Evolutionary conservation across 2,113 vertebrate species (phyloP).

Genomic region (Podarcis raffonei): DNA sequence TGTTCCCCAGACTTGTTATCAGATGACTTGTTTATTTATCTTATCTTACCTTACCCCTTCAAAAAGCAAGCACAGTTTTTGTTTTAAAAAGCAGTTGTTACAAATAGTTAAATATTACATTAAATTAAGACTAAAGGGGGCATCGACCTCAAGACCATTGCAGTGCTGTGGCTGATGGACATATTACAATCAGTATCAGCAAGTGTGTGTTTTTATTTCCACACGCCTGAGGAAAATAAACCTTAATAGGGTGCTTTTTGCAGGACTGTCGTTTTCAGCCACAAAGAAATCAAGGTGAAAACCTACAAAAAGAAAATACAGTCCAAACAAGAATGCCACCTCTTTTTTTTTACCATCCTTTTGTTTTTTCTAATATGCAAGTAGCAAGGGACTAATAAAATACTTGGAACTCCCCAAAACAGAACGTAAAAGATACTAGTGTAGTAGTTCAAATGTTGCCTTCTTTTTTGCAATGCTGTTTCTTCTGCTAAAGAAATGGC

Average conservation of each 20-base stretch:
- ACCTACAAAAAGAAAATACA: background rate
- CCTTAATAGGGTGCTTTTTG: conserved; percentile 30
- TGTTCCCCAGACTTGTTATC: too few relatives aligned
- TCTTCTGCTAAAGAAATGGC: background rate
- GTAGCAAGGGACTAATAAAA: background rate
- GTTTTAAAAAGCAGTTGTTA: background rate
- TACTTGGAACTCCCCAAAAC: background rate
- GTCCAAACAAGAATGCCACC: background rate
- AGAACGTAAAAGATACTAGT: background rate
- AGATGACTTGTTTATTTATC: background rate
- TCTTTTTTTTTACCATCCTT: background rate
- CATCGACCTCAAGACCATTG: background rate
- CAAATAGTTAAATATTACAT: background rate
- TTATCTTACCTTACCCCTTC: background rate
- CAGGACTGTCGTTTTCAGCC: background rate
- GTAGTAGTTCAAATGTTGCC: background rate
- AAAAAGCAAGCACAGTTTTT: background rate
- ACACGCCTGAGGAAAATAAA: conserved; percentile 28
- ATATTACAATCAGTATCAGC: conserved; percentile 42
- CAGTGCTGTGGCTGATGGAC: background rate
- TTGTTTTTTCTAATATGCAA: conserved; percentile 1
- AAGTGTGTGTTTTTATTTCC: background rate
- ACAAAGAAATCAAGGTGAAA: conserved; percentile 22
- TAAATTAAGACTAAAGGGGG: background rate
- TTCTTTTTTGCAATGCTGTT: background rate